These are phyloP conservation scores for Digitonthophagus gazella DNA, from an alignment of 2,888 invertebrate species.

Conservation along the genomic window DNA sequence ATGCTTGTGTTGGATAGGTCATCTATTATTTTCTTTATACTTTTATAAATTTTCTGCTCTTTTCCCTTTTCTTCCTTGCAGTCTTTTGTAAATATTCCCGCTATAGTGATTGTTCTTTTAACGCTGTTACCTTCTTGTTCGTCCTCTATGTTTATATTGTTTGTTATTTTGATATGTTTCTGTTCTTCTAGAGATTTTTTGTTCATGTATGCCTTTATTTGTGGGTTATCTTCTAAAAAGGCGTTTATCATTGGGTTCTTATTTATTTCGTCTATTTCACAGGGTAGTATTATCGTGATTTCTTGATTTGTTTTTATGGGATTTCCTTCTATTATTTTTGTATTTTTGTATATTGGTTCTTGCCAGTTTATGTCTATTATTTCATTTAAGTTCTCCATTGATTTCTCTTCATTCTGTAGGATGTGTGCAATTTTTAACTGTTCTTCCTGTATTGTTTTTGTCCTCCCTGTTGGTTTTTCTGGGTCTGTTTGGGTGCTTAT, in stretches of 20 bases:
- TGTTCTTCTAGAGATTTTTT: background rate
- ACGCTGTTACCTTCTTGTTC: no score
- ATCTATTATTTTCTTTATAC: background rate
- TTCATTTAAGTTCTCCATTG: no score
- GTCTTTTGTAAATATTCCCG: no score
- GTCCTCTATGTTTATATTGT: no score
- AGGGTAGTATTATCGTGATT: background rate
- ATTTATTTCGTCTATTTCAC: background rate
- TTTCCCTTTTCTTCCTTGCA: background rate
- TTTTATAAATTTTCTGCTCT: background rate
- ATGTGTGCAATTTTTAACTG: no score
- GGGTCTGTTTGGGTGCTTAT: no score
- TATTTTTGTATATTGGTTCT: no score
- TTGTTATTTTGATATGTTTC: background rate
- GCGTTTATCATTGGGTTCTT: background rate
- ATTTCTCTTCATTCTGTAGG: no score
- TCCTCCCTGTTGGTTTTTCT: no score
- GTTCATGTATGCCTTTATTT: background rate
- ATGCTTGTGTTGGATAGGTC: no score
- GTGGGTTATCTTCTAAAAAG: background rate
- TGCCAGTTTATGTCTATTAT: no score
- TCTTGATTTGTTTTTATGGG: background rate
- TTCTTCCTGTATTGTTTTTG: no score
- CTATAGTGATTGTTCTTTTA: background rate
- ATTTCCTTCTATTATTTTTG: background rate